Evolutionary conservation across 2,888 invertebrate species (phyloP), one percentile per base, ranked within the genome.

Genomic region (Acholoe squamosa): DNA sequence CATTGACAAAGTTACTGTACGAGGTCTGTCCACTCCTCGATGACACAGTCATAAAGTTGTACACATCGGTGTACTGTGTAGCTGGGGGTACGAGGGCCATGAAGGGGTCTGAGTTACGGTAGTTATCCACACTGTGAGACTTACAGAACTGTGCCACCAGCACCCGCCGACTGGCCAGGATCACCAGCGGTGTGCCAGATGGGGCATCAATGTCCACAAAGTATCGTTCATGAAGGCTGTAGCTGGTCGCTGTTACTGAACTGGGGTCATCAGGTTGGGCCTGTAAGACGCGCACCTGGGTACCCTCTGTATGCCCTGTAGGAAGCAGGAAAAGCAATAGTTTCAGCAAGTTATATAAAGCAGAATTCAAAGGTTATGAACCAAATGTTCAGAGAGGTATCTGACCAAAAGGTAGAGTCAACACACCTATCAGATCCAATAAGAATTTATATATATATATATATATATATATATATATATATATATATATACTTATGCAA

Each of bases 41-140:
- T 89, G 93, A 54, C 89, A 93, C 14, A 91, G 94, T 94, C 61
- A 92, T 91, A 91, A 93, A 94, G 5, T 93, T 92, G 92, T 93
- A 94, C 76, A 92, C 91, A 14, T 92, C 91, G 0, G 91, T 92
- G 89, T 92, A 94, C 91, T 94, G 94, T 0, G 90, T 88, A 14
- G 91, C 90, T 0, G 94, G 93, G 12, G 93, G 93, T 0, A 94
- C 34, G 14, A 94, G 77, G 0, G 93, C 92, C 93, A 94, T 93
- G 88, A 93, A 93, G 0, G 94, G 94, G 89, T 94, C 94, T n/a
- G 93, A 94, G 22, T 91, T 90, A 51, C 93, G 91, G 25, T 90
- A 91, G 0, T 91, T 92, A 67, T 94, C 94, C 16, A 92, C 92
- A 10, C 88, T 76, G 71, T 91, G 91, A 0, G 93, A 92, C 91